A percentile compares a stretch with the other conserved stretches of the same genome.
phyloP scores from a whole-genome alignment of 1,140 invertebrate genomes.

The Drosophila carrolli region DNA sequence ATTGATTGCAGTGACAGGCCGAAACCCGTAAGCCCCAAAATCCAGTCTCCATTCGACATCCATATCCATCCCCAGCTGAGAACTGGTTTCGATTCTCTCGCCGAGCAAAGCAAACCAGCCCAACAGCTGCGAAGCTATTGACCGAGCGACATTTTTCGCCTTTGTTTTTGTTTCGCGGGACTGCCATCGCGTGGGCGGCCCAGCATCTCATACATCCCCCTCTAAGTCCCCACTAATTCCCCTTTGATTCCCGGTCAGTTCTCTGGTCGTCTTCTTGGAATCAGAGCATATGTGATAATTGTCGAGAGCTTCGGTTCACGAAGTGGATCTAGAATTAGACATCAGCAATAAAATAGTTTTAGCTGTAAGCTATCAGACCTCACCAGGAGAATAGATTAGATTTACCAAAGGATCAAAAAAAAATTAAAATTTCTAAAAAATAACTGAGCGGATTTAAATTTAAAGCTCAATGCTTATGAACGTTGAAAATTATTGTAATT shows the following conservation, averaged over 20 bases:
- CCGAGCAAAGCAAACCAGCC: constrained; percentile 26
- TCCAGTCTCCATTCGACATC: constrained; percentile 34
- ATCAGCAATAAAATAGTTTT: background rate
- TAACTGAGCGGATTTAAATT: too few species aligned
- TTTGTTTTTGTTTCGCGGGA: constrained; percentile 38
- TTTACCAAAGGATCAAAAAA: background rate
- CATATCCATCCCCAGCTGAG: constrained; percentile 13
- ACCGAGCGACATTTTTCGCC: constrained; percentile 69
- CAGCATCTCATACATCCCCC: constrained; percentile 1
- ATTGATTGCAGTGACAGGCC: constrained; percentile 71
- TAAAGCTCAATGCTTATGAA: too few species aligned
- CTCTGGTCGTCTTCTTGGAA: constrained; percentile 1
- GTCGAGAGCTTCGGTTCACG: background rate
- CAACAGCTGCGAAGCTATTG: constrained; percentile 79
- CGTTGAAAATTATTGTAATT: too few species aligned
- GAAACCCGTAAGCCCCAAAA: constrained; percentile 40
- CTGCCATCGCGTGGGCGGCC: constrained; percentile 38
- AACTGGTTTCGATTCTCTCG: constrained; percentile 67
- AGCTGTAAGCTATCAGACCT: background rate
- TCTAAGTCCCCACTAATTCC: background rate
- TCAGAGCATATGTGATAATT: constrained; percentile 15
- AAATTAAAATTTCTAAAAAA: too few species aligned
- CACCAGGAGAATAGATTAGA: background rate
- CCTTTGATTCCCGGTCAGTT: background rate
- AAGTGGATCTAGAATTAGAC: background rate